These are phyloP conservation scores for Bolborhynchus lineola DNA, from an alignment of 2,113 vertebrate species.

Conservation along the genomic window DNA sequence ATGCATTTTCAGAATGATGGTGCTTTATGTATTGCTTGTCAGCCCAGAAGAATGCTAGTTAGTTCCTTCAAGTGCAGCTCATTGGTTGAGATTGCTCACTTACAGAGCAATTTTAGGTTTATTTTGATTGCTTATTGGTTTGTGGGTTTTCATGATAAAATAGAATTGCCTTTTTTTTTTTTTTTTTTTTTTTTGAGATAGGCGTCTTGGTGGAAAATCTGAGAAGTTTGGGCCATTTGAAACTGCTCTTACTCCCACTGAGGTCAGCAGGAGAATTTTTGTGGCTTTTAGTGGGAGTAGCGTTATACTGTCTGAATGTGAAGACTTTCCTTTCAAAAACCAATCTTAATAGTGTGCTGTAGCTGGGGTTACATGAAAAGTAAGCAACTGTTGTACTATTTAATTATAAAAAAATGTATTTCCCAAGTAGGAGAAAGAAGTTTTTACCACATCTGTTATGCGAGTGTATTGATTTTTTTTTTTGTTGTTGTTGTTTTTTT, in stretches of 20 bases:
- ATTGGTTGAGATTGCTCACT: neutral
- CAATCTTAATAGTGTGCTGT: neutral
- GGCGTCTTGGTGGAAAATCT: neutral
- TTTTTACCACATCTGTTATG: neutral
- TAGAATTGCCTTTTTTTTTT: neutral
- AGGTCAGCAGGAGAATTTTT: slow-evolving; percentile 35
- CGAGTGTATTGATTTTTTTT: neutral
- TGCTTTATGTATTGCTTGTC: slow-evolving; percentile 15
- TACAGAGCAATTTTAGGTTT: neutral
- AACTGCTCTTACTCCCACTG: neutral
- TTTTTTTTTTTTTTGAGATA: neutral
- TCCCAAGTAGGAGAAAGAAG: neutral
- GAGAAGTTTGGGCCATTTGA: neutral
- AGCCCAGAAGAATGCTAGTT: neutral
- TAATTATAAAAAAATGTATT: neutral
- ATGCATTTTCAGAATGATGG: neutral
- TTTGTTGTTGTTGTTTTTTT: neutral
- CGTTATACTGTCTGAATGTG: neutral
- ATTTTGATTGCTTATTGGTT: slow-evolving; percentile 25
- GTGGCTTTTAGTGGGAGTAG: slow-evolving; percentile 43
- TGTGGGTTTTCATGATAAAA: neutral
- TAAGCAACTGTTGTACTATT: neutral
- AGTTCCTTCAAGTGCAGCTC: neutral
- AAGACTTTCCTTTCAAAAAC: neutral
- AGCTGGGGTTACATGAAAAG: neutral